Percentiles rank a stretch among this genome's conserved stretches.
Conservation (phyloP, 2,888 invertebrate genomes). For the Microchrysa polita region DNA sequence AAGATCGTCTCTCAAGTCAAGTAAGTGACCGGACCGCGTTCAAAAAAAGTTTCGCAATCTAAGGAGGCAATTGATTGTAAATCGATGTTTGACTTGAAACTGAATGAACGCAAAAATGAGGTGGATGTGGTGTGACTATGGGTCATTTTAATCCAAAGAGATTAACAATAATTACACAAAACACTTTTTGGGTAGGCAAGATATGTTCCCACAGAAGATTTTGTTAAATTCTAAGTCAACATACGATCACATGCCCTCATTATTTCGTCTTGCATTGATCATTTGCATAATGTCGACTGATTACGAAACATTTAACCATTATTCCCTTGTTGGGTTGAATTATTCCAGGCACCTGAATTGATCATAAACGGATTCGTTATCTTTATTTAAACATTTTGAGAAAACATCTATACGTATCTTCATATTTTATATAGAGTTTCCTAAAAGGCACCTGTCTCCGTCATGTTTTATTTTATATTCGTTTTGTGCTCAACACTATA, state of each 20-base stretch:
- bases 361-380: neutral
- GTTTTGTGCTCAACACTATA: neutral
- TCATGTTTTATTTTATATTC: too few relatives aligned
- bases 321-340: too few relatives aligned
- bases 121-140: neutral
- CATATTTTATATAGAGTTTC: neutral
- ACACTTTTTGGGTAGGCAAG: too few relatives aligned
- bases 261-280: too few relatives aligned
- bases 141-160: neutral
- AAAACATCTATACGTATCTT: neutral
- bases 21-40: neutral
- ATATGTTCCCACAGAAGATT: too few relatives aligned
- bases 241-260: too few relatives aligned
- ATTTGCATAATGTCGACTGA: too few relatives aligned
- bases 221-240: too few relatives aligned
- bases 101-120: neutral
- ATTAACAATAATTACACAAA: neutral
- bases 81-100: slow-evolving; percentile 35
- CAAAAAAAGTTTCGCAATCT: slow-evolving; percentile 28
- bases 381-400: neutral
- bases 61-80: slow-evolving; percentile 38
- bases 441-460: neutral
- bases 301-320: too few relatives aligned
- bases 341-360: too few relatives aligned
- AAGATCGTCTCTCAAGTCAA: slow-evolving; percentile 31